Conservation (phyloP, 2,888 invertebrate genomes). For the Hirtodrosophila duncani region DNA sequence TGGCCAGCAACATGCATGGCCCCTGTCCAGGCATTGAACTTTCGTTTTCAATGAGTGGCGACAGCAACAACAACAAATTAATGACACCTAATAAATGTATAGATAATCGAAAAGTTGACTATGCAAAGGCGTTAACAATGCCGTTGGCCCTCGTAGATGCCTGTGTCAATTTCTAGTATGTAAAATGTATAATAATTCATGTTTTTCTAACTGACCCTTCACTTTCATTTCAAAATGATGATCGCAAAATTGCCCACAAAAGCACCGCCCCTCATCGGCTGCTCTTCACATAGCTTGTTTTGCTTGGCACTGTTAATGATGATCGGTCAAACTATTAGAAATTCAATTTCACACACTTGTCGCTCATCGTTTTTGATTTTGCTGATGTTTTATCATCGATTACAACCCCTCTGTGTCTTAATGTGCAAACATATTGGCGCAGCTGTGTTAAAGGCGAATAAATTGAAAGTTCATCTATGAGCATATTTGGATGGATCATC, state of each 20-base stretch:
- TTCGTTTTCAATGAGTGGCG: conserved; percentile 58
- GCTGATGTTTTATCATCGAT: conserved; percentile 49
- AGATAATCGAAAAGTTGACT: conserved; percentile 17
- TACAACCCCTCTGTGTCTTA: conserved; percentile 15
- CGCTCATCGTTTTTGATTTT: conserved; percentile 47
- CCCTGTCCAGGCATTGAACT: conserved; percentile 32
- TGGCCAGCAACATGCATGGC: conserved; percentile 13
- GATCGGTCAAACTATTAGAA: conserved; percentile 32
- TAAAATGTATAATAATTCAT: no score
- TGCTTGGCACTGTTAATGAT: conserved; percentile 4
- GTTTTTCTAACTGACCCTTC: conserved; percentile 19
- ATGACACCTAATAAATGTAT: conserved; percentile 44
- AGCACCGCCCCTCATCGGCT: conserved; percentile 5
- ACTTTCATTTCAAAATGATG: conserved; percentile 25
- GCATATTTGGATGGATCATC: no score
- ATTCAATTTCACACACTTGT: conserved; percentile 67
- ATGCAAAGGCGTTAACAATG: conserved; percentile 51
- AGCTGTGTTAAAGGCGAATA: conserved; percentile 16
- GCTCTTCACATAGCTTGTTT: conserved; percentile 21
- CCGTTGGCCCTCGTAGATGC: conserved; percentile 24
- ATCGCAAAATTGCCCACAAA: conserved; percentile 20
- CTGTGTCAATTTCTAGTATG: no score
- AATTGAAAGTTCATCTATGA: conserved; percentile 26
- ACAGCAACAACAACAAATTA: conserved; percentile 33
- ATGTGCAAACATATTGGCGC: conserved; percentile 35